Evolutionary conservation across 92 coral and sea anemone species (phyloP), one percentile per base, ranked within the genome.

Genomic region (Galaxea fascicularis): DNA sequence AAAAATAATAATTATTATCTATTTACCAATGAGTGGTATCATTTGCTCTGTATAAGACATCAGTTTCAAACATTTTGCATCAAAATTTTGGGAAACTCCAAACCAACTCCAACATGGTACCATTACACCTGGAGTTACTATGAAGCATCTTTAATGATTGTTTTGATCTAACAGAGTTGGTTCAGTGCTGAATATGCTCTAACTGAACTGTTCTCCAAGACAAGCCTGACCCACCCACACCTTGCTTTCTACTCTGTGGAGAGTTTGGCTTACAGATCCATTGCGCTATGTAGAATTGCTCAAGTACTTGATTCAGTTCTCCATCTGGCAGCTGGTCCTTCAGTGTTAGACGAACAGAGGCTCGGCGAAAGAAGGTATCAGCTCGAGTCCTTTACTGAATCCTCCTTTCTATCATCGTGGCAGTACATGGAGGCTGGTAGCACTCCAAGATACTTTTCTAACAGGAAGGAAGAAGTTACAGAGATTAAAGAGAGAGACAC

Each of bases 211-310:
- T 93, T 97, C 52, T 80, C 98, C 53, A 87, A 94, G 31, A 54
- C 86, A 44, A 58, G 60, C 13, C 54, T 83, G 46, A 80, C 76
- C 54, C 89, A 91, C 69, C 96, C 99, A 8, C 84, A 89, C 30
- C 87, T 97, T 12, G 86, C 91, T n/a, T 71, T 92, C 22, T 90
- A 87, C 65, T 63, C 94, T 10, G 71, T 96, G 21, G 97, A 94
- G 53, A 82, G 79, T 67, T 85, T 97, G 56, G 92, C 99, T 25
- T 97, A 83, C 91, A 86, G 99, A 27, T 88, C 96, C 20, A 81
- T 92, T 30, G 93, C 90, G 22, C 90, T 97, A 51, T 91, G 98
- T 71, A 94, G 99, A 27, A 87, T 97, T 65, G 98, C 95, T 22
- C 91, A 91, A 72, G 63, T 97, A 59, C 93, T 97, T 59, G 98